These are phyloP conservation scores for Nemoura dubitans DNA, from an alignment of 2,888 invertebrate species.

Conservation along the genomic window DNA sequence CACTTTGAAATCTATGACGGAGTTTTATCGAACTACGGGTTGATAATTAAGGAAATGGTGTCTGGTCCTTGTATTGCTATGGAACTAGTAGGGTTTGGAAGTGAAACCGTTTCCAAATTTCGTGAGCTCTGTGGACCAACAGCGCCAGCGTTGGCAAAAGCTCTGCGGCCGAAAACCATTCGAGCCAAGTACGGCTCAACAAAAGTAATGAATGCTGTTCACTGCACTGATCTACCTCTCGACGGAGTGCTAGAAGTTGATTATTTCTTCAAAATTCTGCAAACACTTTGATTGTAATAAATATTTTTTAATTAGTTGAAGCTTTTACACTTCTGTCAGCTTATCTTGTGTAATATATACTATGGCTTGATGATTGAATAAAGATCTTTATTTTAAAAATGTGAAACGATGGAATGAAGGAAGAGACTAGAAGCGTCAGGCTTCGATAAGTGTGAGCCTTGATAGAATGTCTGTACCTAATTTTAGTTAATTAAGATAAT, in stretches of 20 bases:
- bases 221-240: not conserved
- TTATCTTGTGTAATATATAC: too few species aligned
- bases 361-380: too few species aligned
- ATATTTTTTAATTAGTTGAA: too few species aligned
- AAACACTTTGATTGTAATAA: not conserved
- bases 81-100: not conserved
- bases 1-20: not conserved
- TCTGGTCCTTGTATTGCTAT: not conserved
- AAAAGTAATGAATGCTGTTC: not conserved
- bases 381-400: too few species aligned
- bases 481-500: too few species aligned
- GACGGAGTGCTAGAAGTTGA: not conserved
- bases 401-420: too few species aligned
- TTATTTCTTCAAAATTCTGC: not conserved
- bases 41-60: not conserved
- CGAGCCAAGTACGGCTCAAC: not conserved
- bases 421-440: too few species aligned
- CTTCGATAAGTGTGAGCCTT: too few species aligned
- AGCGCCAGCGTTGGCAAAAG: not conserved
- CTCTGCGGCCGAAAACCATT: not conserved
- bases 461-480: too few species aligned
- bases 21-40: not conserved
- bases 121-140: not conserved
- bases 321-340: too few species aligned
- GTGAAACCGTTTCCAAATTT: not conserved